A percentile compares a stretch with the other conserved stretches of the same genome.
Conservation (phyloP, 1,140 invertebrate species). For the Thaumatotibia leucotreta region DNA sequence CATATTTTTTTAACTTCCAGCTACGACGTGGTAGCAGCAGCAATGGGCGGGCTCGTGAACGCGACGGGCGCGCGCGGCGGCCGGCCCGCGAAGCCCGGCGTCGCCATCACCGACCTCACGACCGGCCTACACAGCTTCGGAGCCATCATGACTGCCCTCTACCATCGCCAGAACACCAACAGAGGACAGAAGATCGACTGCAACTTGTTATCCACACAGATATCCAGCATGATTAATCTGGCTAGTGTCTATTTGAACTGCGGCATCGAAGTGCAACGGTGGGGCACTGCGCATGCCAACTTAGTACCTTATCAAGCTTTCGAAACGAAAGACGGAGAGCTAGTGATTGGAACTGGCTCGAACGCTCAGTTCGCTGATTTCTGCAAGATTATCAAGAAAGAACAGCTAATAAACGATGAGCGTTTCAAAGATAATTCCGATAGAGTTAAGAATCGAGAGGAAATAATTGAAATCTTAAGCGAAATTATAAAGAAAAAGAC, state of each 20-base stretch:
- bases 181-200: constrained; percentile 95
- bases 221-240: constrained; percentile 92
- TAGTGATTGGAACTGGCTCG: constrained; percentile 91
- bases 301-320: constrained; percentile 97
- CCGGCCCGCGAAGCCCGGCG: constrained; percentile 93
- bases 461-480: constrained; percentile 81
- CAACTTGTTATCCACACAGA: constrained; percentile 94
- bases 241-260: constrained; percentile 94
- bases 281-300: constrained; percentile 95
- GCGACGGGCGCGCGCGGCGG: constrained; percentile 92
- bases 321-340: constrained; percentile 86
- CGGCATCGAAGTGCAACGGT: constrained; percentile 84
- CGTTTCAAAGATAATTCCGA: constrained; percentile 84
- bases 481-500: constrained; percentile 81
- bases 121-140: constrained; percentile 97
- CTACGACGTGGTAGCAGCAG: constrained; percentile 97
- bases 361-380: constrained; percentile 86
- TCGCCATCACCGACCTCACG: constrained; percentile 94
- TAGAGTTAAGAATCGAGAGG: constrained; percentile 86
- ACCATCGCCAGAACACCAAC: constrained; percentile 87
- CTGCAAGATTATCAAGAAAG: constrained; percentile 80
- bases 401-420: constrained; percentile 79
- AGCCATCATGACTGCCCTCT: constrained; percentile 95
- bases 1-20: constrained; percentile 46
- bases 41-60: constrained; percentile 92